phyloP scores from a whole-genome alignment of 2,797 vertebrate genomes.

The Sebastes taczanowskii region DNA sequence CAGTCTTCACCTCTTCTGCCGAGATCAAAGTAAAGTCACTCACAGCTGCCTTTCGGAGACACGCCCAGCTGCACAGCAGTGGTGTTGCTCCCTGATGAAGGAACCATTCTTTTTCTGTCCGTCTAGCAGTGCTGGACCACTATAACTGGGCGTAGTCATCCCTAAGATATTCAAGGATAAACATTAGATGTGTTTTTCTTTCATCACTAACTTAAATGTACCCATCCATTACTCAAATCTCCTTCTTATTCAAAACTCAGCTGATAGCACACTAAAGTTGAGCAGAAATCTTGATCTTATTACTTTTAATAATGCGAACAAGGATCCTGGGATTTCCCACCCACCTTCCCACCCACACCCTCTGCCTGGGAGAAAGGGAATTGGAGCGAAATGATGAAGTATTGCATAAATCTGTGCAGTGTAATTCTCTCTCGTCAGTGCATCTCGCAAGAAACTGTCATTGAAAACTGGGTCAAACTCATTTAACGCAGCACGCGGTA shows the following conservation, averaged over 20 bases:
- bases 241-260: constrained; percentile 27
- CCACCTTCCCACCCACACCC: constrained; percentile 50
- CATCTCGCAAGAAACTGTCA: constrained; percentile 46
- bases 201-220: constrained; percentile 3
- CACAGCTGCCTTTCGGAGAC: constrained; percentile 64
- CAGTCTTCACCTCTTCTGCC: constrained; percentile 68
- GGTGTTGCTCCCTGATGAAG: constrained; percentile 54
- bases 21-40: constrained; percentile 77
- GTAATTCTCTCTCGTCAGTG: constrained; percentile 53
- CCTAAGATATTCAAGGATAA: constrained; percentile 14
- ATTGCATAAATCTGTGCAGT: constrained; percentile 51
- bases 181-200: constrained; percentile 13
- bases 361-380: constrained; percentile 41
- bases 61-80: constrained; percentile 63
- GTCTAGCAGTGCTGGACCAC: constrained; percentile 17
- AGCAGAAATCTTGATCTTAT: constrained; percentile 46
- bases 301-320: constrained; percentile 41
- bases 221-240: neutral
- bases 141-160: constrained; percentile 16
- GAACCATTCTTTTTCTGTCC: constrained; percentile 46
- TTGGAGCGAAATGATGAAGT: constrained; percentile 55
- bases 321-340: constrained; percentile 58
- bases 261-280: constrained; percentile 29
- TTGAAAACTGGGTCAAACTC: constrained; percentile 72
- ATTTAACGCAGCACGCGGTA: constrained; percentile 47